A percentile compares a stretch with the other conserved stretches of the same genome.
phyloP scores from a whole-genome alignment of 1,140 invertebrate species.

The Chrysoperla carnea region DNA sequence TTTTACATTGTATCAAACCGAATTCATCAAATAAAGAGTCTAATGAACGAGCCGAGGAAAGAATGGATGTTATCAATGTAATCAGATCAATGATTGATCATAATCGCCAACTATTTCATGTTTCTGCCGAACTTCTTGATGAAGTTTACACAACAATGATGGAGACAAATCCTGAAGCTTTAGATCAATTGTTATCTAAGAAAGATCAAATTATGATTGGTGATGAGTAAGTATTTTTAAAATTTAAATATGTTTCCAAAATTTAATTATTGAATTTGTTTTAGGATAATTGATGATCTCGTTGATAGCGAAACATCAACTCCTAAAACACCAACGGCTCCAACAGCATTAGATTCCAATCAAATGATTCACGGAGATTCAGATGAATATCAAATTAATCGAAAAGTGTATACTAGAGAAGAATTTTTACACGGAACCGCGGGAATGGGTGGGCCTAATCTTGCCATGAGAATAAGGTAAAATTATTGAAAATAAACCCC shows the following conservation, averaged over 20 bases:
- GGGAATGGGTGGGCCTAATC: conserved; percentile 39
- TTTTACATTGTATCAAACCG: conserved; percentile 60
- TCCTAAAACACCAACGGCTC: conserved; percentile 15
- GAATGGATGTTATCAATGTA: conserved; percentile 78
- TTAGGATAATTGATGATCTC: conserved; percentile 14
- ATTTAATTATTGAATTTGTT: background rate
- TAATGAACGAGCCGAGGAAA: conserved; percentile 55
- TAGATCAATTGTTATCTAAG: conserved; percentile 46
- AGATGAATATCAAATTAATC: conserved; percentile 10
- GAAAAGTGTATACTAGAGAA: conserved; percentile 43
- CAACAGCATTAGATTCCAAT: conserved; percentile 6
- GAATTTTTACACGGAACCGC: conserved; percentile 52
- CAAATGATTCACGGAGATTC: conserved; percentile 10
- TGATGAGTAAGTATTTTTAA: conserved; percentile 31
- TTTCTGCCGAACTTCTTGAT: conserved; percentile 63
- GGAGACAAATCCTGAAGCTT: conserved; percentile 58
- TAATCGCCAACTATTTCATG: conserved; percentile 48
- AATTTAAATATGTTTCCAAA: background rate
- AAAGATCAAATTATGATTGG: conserved; percentile 17
- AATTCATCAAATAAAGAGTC: conserved; percentile 36
- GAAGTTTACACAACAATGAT: conserved; percentile 72
- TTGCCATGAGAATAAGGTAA: conserved; percentile 26
- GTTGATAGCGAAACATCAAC: conserved; percentile 18
- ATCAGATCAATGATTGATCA: conserved; percentile 67
- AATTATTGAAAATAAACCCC: background rate